phyloP scores from a whole-genome alignment of 1,140 invertebrate species.

The Rhagoletis zephyria region DNA sequence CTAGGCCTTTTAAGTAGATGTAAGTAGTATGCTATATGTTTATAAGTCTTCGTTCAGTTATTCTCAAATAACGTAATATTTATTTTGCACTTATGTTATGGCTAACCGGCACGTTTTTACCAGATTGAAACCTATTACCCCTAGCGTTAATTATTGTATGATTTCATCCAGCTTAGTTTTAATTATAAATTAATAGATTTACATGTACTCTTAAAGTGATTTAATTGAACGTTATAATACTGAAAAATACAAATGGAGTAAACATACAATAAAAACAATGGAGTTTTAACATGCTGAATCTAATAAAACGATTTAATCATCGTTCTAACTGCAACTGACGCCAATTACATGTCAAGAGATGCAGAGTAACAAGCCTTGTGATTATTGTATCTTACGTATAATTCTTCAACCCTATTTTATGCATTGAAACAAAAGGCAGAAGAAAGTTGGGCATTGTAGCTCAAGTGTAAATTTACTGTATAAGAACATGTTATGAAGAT shows the following conservation, averaged over 20 bases:
- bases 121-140: background rate
- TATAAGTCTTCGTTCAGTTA: constrained; percentile 31
- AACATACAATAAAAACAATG: background rate
- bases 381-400: background rate
- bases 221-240: constrained; percentile 10
- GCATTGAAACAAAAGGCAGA: background rate
- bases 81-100: constrained; percentile 18
- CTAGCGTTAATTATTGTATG: constrained; percentile 37
- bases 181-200: constrained; percentile 24
- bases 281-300: constrained; percentile 5
- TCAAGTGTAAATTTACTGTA: background rate
- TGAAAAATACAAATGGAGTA: constrained; percentile 19
- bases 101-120: constrained; percentile 9
- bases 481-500: constrained; percentile 5
- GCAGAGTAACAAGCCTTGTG: background rate
- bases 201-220: constrained; percentile 27
- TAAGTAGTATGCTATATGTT: constrained; percentile 37
- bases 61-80: constrained; percentile 3
- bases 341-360: background rate
- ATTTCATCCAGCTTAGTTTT: background rate
- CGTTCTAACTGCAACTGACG: constrained; percentile 1
- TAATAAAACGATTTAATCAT: constrained; percentile 4
- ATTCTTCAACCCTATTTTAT: constrained; percentile 2
- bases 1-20: constrained; percentile 8
- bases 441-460: background rate